These are phyloP conservation scores for Acrobasis consociella DNA, from an alignment of 2,888 invertebrate species.

Conservation along the genomic window DNA sequence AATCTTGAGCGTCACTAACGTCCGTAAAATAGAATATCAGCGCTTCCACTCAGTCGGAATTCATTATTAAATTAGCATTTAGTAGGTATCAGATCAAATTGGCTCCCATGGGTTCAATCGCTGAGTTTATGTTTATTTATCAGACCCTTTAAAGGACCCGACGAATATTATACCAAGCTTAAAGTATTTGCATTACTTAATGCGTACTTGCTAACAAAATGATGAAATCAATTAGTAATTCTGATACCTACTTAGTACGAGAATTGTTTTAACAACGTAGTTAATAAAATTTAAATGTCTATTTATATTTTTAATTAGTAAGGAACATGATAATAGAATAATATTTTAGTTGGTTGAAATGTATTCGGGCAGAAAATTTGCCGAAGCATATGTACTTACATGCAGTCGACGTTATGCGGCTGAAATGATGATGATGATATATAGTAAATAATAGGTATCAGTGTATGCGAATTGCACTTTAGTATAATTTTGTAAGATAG, in stretches of 20 bases:
- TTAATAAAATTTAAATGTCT: no score
- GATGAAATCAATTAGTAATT: constrained; percentile 8
- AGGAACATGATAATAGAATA: no score
- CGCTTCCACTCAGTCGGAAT: constrained; percentile 48
- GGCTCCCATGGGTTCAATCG: constrained; percentile 56
- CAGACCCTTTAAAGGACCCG: constrained; percentile 65
- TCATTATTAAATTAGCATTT: constrained; percentile 68
- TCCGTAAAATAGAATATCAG: constrained; percentile 47
- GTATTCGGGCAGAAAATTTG: no score
- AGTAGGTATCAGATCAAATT: constrained; percentile 65
- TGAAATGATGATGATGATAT: no score
- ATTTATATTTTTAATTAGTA: no score
- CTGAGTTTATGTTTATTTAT: constrained; percentile 73
- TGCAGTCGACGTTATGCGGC: no score
- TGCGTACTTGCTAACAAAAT: constrained; percentile 15
- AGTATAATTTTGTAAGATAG: no score
- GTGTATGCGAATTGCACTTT: no score
- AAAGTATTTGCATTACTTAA: constrained; percentile 58
- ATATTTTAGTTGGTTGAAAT: no score
- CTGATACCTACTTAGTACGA: neutral
- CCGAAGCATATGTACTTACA: no score
- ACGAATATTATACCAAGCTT: constrained; percentile 63
- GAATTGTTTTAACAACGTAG: no score
- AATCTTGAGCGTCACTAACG: constrained; percentile 37
- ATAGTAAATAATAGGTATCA: no score